Conservation (phyloP, 92 coral and sea anemone genomes). For the Desmophyllum pertusum region DNA sequence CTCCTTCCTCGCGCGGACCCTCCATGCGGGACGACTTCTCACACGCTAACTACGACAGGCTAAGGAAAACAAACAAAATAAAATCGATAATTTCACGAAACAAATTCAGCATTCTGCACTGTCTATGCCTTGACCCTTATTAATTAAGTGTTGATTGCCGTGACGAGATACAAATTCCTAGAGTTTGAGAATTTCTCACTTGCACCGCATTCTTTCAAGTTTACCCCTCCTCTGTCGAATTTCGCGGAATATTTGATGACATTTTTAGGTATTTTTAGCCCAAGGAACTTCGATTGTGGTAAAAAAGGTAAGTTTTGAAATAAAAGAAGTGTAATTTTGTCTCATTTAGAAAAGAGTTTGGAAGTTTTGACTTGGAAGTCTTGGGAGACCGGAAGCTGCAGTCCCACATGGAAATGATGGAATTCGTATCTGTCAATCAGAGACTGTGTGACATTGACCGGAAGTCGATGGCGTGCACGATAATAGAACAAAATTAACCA, state of each 20-base stretch:
- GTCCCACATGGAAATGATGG: neutral
- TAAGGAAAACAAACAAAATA: too few species aligned
- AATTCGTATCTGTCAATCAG: too few species aligned
- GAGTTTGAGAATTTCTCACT: too few species aligned
- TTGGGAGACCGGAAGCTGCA: neutral
- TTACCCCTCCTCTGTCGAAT: neutral
- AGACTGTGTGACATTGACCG: neutral
- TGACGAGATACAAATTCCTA: too few species aligned
- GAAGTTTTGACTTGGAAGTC: too few species aligned
- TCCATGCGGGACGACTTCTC: too few species aligned
- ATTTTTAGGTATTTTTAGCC: neutral
- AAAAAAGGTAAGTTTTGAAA: neutral
- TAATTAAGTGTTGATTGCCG: neutral
- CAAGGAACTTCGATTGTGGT: neutral
- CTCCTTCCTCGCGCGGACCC: too few species aligned
- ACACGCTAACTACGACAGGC: too few species aligned
- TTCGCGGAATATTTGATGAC: neutral
- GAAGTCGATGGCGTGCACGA: slow-evolving; percentile 5
- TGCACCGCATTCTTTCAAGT: too few species aligned
- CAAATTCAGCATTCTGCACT: too few species aligned
- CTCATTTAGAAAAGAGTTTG: neutral
- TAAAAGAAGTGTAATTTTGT: neutral
- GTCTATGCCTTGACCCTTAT: too few species aligned
- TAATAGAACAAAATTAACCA: neutral
- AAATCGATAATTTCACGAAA: too few species aligned